These are phyloP conservation scores for Chloebia gouldiae DNA, from an alignment of 2,113 vertebrate species.

Conservation along the genomic window DNA sequence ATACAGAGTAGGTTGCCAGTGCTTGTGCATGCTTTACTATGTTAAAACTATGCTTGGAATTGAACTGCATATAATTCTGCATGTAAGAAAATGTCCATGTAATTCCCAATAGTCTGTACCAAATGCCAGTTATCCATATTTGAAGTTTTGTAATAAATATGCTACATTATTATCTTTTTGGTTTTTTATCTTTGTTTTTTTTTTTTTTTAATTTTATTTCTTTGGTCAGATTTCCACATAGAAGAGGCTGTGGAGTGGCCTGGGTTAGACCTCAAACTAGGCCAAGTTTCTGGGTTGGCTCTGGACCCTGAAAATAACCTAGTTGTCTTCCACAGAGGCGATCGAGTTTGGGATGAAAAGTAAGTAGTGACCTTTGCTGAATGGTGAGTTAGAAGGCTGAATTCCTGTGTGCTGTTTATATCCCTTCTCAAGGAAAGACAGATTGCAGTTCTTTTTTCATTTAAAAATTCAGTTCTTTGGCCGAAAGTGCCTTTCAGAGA, in stretches of 20 bases:
- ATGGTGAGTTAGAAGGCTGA: not conserved
- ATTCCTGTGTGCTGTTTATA: not conserved
- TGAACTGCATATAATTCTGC: not conserved
- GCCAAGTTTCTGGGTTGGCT: constrained; percentile 93
- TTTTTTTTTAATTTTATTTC: not conserved
- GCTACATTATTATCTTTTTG: not conserved
- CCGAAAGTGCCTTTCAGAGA: not conserved
- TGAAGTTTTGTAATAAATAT: not conserved
- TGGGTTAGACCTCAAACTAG: constrained; percentile 81
- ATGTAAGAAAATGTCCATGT: not conserved
- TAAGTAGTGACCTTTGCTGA: constrained; percentile 68
- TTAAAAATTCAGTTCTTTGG: not conserved
- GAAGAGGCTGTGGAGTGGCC: constrained; percentile 86
- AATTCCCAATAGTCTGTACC: not conserved
- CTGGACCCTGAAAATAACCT: constrained; percentile 86
- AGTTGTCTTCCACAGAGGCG: constrained; percentile 94
- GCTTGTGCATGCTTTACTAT: constrained; percentile 36
- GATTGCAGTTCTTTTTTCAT: not conserved
- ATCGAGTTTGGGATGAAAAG: constrained; percentile 88
- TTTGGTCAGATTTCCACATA: constrained; percentile 80
- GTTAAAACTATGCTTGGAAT: constrained; percentile 8
- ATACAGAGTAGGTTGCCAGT: not conserved
- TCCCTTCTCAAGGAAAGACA: not conserved
- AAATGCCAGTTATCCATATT: not conserved
- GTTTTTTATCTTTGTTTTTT: not conserved